Evolutionary conservation across 2,888 invertebrate genomes (phyloP), one percentile per base, ranked within the genome.

Genomic region (Conistra vaccinii): DNA sequence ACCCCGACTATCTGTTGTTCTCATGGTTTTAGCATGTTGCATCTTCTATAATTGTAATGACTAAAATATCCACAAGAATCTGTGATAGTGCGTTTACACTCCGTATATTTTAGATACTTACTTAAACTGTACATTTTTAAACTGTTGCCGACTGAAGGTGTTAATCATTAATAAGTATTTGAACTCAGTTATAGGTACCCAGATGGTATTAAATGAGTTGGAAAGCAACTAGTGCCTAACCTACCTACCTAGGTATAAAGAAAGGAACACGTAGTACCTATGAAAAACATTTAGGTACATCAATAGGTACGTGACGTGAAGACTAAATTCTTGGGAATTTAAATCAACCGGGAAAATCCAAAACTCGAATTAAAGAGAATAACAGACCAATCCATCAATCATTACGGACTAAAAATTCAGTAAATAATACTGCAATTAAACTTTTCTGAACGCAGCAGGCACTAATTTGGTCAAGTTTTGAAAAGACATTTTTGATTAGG

Each of bases 1-100:
- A 81, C 62, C 51, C 29, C 20, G 63, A 23, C 55, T 81, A 80
- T 76, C 76, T 78, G 67, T 66, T 76, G 66, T 78, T 82, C 39
- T 65, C 68, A 57, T 79, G 55, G 26, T 67, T 78, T 74, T 60
- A 75, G 61, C 55, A 65, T 81, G 73, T 85, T 69, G 67, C 68
- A 76, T 73, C 58, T 69, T 76, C 60, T 66, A 77, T 72, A 71
- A 71, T 80, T 78, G 74, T 45, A 72, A 76, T 53, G 6, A 53
- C 29, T 70, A 14, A 70, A 84, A 72, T 72, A 67, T 51, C 35
- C 12, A 45, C 42, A 35, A 51, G 53, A 67, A 51, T 69, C 39
- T 69, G 39, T 57, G n/a, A 20, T 65, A 55, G 45, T 42, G 53
- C 35, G 26, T 67, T 58, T 29, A 32, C 12, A 62, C 14, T 78